Evolutionary conservation across 2,113 vertebrate species (phyloP).

Genomic region (Siniperca chuatsi): DNA sequence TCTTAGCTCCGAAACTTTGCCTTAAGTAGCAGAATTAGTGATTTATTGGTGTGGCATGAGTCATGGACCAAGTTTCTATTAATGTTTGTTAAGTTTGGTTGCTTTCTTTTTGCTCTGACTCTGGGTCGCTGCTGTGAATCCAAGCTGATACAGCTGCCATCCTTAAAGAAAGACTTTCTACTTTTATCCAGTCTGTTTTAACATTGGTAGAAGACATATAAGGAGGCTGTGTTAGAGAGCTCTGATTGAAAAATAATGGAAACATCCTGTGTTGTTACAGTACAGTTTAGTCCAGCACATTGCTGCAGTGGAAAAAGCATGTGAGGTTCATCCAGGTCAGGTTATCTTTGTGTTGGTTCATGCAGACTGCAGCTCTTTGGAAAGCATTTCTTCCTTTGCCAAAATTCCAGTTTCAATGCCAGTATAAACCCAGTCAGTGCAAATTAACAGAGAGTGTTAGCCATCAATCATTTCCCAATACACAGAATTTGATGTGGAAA

Average conservation of each 20-base stretch:
- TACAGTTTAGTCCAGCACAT: neutral
- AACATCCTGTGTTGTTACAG: neutral
- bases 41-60: too few relatives aligned
- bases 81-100: too few relatives aligned
- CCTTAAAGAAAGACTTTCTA: neutral
- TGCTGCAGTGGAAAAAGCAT: neutral
- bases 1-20: too few relatives aligned
- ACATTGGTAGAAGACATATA: neutral
- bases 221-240: neutral
- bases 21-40: too few relatives aligned
- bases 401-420: constrained; percentile 12
- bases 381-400: constrained; percentile 12
- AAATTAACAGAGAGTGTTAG: constrained; percentile 7
- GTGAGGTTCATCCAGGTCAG: neutral
- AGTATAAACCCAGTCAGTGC: neutral
- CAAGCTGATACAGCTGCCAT: too few relatives aligned
- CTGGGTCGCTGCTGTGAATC: too few relatives aligned
- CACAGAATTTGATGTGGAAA: constrained; percentile 24
- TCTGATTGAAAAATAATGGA: neutral
- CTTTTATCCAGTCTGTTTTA: neutral
- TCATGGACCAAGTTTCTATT: too few relatives aligned
- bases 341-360: constrained; percentile 4
- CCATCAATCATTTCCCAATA: constrained; percentile 32
- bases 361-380: neutral
- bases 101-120: neutral